Conservation (phyloP, 2,888 invertebrate species). For the Thecophora atra region DNA sequence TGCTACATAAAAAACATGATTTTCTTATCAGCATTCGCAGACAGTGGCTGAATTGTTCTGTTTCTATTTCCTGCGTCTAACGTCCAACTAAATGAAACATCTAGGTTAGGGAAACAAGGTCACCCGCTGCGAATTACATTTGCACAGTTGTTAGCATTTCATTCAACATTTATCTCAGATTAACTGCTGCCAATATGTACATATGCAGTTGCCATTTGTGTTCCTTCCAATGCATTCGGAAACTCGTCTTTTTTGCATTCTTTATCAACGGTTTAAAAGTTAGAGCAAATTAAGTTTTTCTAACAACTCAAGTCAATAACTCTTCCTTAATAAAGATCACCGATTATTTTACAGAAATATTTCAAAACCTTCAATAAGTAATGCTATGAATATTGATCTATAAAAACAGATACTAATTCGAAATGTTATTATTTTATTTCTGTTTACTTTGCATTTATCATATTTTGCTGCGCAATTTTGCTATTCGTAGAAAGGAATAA, state of each 20-base stretch:
- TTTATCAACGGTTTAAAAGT: too few species aligned
- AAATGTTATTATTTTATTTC: neutral
- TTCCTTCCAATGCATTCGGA: neutral
- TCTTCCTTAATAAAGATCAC: too few species aligned
- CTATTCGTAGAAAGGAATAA: neutral
- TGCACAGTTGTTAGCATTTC: neutral
- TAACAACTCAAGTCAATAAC: too few species aligned
- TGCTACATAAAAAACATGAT: neutral
- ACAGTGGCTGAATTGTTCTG: constrained; percentile 16
- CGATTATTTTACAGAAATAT: too few species aligned
- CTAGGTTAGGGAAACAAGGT: constrained; percentile 29
- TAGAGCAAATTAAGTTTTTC: too few species aligned
- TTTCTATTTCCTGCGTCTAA: neutral
- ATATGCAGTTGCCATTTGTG: neutral
- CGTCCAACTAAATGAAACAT: neutral
- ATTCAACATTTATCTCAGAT: constrained; percentile 7
- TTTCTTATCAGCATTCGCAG: neutral
- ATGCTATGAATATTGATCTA: too few species aligned
- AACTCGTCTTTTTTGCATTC: too few species aligned
- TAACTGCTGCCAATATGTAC: neutral
- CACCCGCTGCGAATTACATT: neutral
- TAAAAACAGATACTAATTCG: too few species aligned
- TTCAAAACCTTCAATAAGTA: too few species aligned
- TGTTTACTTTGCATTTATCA: neutral
- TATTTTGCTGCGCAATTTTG: neutral